A percentile compares a stretch with the other conserved stretches of the same genome.
phyloP scores from a whole-genome alignment of 1,140 invertebrate species.

The Ceratina japonica region DNA sequence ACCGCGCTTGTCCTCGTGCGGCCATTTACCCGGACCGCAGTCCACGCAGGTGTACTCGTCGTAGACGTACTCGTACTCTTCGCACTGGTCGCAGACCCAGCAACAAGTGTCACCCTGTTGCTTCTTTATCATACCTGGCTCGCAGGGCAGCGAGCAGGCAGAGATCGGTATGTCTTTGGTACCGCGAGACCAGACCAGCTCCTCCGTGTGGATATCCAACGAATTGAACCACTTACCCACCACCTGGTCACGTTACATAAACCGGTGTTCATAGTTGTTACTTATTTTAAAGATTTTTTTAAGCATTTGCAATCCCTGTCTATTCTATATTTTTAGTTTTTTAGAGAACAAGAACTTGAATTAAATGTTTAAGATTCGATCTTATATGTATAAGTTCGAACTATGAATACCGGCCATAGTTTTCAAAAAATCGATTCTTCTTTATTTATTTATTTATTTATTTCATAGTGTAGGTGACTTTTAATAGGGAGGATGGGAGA shows the following conservation, averaged over 20 bases:
- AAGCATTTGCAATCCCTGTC: too few species aligned
- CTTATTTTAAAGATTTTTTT: too few species aligned
- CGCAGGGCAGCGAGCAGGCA: constrained; percentile 85
- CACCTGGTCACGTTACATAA: constrained; percentile 75
- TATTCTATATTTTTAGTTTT: too few species aligned
- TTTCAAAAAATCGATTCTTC: too few species aligned
- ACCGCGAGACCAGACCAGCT: constrained; percentile 82
- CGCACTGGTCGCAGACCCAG: constrained; percentile 88
- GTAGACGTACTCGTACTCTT: constrained; percentile 84
- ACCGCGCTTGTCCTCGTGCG: constrained; percentile 81
- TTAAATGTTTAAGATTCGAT: too few species aligned
- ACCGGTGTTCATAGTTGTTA: too few species aligned
- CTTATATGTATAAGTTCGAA: too few species aligned
- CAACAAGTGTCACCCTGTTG: constrained; percentile 87
- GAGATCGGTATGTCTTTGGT: constrained; percentile 81
- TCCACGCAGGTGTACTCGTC: constrained; percentile 84
- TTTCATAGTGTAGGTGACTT: too few species aligned
- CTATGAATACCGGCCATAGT: too few species aligned
- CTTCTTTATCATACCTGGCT: constrained; percentile 86
- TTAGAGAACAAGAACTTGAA: too few species aligned
- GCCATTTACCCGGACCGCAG: constrained; percentile 83
- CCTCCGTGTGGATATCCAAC: constrained; percentile 81
- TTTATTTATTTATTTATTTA: too few species aligned
- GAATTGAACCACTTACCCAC: constrained; percentile 84
- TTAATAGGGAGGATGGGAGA: too few species aligned